Evolutionary conservation across 2,113 vertebrate genomes (phyloP).

Genomic region (Cisticola juncidis): DNA sequence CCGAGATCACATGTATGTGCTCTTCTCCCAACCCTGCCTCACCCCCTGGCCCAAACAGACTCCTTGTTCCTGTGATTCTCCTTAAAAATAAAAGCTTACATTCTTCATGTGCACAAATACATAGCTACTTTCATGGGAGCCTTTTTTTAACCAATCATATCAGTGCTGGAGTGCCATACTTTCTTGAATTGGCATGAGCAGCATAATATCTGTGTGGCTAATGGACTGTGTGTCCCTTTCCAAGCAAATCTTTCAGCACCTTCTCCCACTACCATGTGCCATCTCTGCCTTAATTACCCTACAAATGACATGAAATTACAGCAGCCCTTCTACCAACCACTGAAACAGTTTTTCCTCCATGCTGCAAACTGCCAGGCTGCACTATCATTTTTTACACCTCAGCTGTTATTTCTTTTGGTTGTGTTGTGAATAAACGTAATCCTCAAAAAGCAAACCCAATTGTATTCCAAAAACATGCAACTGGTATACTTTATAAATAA

Average conservation of each 20-base stretch:
- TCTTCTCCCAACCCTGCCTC: not conserved
- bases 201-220: not conserved
- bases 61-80: not conserved
- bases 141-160: not conserved
- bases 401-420: not conserved
- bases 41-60: not conserved
- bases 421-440: not conserved
- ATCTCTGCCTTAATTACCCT: not conserved
- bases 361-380: not conserved
- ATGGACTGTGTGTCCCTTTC: not conserved
- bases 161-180: not conserved
- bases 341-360: not conserved
- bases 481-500: not conserved
- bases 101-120: not conserved
- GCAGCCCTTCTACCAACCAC: not conserved
- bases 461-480: not conserved
- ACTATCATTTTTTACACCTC: not conserved
- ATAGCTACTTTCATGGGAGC: not conserved
- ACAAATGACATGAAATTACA: not conserved
- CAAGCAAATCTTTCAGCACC: not conserved
- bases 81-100: not conserved
- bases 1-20: not conserved
- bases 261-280: not conserved
- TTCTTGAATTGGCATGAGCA: not conserved
- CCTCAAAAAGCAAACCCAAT: not conserved